Conservation (phyloP, 1,140 invertebrate genomes). For the Pseudomyrmex dendroicus region DNA sequence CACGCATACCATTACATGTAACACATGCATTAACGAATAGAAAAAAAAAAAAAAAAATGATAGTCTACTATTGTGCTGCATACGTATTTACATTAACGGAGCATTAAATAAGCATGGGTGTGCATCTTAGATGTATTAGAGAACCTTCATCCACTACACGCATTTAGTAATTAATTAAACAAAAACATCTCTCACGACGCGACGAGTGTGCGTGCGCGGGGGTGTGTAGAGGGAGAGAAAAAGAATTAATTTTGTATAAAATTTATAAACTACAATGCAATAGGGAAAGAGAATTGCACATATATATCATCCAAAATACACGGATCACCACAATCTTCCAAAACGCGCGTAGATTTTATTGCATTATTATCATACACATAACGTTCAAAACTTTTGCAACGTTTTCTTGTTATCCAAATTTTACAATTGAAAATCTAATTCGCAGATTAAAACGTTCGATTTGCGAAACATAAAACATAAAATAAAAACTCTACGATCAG, state of each 20-base stretch:
- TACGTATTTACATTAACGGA: slow-evolving; percentile 75
- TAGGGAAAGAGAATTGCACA: too few relatives aligned
- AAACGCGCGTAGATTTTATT: not conserved
- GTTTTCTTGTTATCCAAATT: too few relatives aligned
- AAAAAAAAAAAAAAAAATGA: slow-evolving; percentile 58
- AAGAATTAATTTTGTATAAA: too few relatives aligned
- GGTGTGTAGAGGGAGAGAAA: slow-evolving; percentile 24
- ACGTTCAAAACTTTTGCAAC: too few relatives aligned
- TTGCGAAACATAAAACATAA: too few relatives aligned
- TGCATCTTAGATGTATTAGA: slow-evolving; percentile 77
- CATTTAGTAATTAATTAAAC: slow-evolving; percentile 73
- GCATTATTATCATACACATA: too few relatives aligned
- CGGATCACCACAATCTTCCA: slow-evolving; percentile 45
- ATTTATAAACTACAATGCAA: too few relatives aligned
- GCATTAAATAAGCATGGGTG: slow-evolving; percentile 78
- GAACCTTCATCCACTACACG: slow-evolving; percentile 66
- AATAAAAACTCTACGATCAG: too few relatives aligned
- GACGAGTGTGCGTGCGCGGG: slow-evolving; percentile 34
- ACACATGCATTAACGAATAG: slow-evolving; percentile 71
- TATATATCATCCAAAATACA: slow-evolving; percentile 4
- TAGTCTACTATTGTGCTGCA: slow-evolving; percentile 76
- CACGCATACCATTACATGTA: slow-evolving; percentile 57
- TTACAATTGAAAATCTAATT: too few relatives aligned
- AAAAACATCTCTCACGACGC: slow-evolving; percentile 47
- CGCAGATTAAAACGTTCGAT: too few relatives aligned